Evolutionary conservation across 1,140 invertebrate species (phyloP).

Genomic region (Trichomalopsis sarcophagae): DNA sequence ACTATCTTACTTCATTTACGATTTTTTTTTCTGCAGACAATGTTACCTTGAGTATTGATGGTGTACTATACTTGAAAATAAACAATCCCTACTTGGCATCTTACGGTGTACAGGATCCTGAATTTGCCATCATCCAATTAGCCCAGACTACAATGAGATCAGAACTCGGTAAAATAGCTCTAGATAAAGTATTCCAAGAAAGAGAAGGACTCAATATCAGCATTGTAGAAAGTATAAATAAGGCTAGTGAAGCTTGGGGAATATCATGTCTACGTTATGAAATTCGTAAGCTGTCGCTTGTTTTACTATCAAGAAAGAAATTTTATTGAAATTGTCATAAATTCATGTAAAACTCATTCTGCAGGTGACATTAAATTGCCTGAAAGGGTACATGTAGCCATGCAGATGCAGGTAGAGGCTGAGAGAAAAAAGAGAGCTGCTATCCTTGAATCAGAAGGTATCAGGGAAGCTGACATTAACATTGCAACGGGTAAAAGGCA

Average conservation of each 20-base stretch:
- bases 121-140: constrained; percentile 98
- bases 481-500: constrained; percentile 96
- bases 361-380: constrained; percentile 95
- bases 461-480: constrained; percentile 96
- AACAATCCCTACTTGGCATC: constrained; percentile 95
- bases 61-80: constrained; percentile 96
- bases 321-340: not conserved
- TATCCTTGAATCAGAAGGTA: constrained; percentile 97
- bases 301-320: not conserved
- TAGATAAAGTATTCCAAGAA: constrained; percentile 98
- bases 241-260: constrained; percentile 98
- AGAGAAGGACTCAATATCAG: constrained; percentile 96
- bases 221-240: constrained; percentile 98
- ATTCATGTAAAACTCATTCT: constrained; percentile 31
- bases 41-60: constrained; percentile 97
- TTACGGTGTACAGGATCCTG: constrained; percentile 99
- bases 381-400: constrained; percentile 95
- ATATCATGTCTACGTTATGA: constrained; percentile 98
- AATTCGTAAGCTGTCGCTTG: constrained; percentile 85
- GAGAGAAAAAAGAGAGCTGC: constrained; percentile 97
- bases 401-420: constrained; percentile 99
- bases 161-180: constrained; percentile 97
- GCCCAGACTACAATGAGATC: constrained; percentile 99
- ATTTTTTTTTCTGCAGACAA: constrained; percentile 81
- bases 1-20: constrained; percentile 41